Base-by-base conservation (phyloP, 2,888 invertebrate genomes). In the Petrophora chlorosata region DNA sequence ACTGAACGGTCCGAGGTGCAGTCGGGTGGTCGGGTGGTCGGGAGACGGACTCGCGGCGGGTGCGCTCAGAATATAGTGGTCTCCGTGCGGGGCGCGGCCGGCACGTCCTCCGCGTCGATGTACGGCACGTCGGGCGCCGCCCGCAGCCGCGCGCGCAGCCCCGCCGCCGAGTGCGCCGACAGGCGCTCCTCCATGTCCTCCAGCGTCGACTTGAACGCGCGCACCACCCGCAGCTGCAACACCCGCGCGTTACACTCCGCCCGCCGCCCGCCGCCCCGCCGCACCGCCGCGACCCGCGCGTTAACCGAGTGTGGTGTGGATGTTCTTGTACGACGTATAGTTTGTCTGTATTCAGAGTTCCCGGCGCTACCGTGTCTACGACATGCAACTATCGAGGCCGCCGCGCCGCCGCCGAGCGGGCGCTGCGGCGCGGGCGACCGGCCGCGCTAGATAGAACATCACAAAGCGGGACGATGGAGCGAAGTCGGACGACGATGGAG, bases 171-270 rank as follows among this genome's bases (percentile, higher is more conserved):
- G 94, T 98, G 98, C 91, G 98, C 95, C 90, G 98, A 98, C 90
- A 99, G 97, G 79, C 98, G 95, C 92, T 99, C 99, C 92, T 98
- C 99, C 93, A 99, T 93, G 93, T 99, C 99, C 94, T 99, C 99
- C 94, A 99, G 94, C 85, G 96, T 98, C 82, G 98, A 98, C 93
- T 97, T 98, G 97, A 99, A 99, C 89, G 99, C 99, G 93, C 98
- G 97, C 93, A 99, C 98, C 92, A 99, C 99, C 92, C 99, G 97
- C 93, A 99, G 96, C 99, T 99, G 98, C 93, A 96, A 97, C 94
- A 92, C 61, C 43, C 56, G 36, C 53, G 59, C 40, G 48, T 55
- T 49, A 34, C 52, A 32, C 19, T 35, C 14, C 52, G 32, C 44
- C 41, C 35, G 28, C 34, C 52, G 33, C 43, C 25, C 47, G 51